Evolutionary conservation across 2,797 vertebrate genomes (phyloP).

Genomic region (Austrolebias charrua): DNA sequence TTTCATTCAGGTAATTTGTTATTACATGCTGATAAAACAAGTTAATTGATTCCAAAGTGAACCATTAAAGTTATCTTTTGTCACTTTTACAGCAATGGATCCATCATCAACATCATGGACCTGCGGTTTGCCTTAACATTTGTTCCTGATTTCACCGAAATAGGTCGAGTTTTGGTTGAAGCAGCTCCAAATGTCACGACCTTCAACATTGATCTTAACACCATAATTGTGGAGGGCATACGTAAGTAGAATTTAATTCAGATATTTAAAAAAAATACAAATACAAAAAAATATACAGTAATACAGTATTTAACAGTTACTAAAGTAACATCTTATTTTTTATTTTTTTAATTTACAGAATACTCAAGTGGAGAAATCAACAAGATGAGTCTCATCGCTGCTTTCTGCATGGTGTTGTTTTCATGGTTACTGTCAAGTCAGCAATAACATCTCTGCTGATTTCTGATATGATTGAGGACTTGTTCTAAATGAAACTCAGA

Average conservation of each 20-base stretch:
- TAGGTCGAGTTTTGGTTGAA: no score
- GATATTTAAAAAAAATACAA: no score
- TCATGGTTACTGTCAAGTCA: constrained; percentile 12
- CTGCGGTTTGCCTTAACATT: no score
- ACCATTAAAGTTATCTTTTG: constrained; percentile 15
- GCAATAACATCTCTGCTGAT: not conserved
- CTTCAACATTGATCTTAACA: no score
- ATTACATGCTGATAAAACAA: no score
- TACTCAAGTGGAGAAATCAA: not conserved
- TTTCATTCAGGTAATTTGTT: no score
- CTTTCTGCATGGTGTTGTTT: constrained; percentile 6
- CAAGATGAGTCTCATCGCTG: not conserved
- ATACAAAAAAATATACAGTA: no score
- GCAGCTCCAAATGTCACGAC: no score
- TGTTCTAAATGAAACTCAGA: no score
- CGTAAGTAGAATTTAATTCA: constrained; percentile 35
- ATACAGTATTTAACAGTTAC: not conserved
- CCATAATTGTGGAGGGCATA: constrained; percentile 17
- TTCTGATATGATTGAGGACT: not conserved
- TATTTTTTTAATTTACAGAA: constrained; percentile 5
- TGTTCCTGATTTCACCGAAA: no score
- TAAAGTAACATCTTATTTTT: not conserved
- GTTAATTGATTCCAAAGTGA: constrained; percentile 46
- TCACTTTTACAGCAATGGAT: no score
- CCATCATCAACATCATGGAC: no score